Evolutionary conservation across 2,888 invertebrate species (phyloP), one percentile per base, ranked within the genome.

Genomic region (Xestia c-nigrum): DNA sequence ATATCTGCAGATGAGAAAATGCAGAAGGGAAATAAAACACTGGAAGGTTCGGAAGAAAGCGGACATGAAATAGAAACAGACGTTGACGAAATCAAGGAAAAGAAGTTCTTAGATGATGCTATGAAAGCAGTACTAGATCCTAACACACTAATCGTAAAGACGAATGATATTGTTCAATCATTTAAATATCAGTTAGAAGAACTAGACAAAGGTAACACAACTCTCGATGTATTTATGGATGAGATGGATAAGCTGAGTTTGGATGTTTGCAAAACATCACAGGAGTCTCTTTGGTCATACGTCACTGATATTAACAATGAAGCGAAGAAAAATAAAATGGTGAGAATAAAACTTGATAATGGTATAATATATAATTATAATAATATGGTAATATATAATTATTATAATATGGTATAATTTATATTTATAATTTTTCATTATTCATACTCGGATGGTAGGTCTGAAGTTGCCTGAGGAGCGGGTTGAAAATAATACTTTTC

Each of bases 201-300:
- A 80, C 84, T 96, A 75, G 92, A 94, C 72, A 94, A 92, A 81
- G 91, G 87, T 50, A 96, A 95, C 86, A 86, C 90, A 14, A 94
- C 93, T 38, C 78, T 96, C n/a, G 93, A 95, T 38, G 77, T 85
- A 1, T 96, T 96, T 84, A 95, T 96, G 93, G 92, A 94, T 2
- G 93, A 94, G 87, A 96, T 96, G 96, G 96, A 96, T 85, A 94
- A 94, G 75, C 85, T 96, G 74, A 96, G 95, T 88, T 92, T 95
- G 74, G 95, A 95, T 82, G 92, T 95, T 59, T 96, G 96, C 85
- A 95, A 95, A 91, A 94, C 93, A 46, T 96, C 96, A 21, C 96
- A 96, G 86, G 91, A 94, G 74, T 94, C 96, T 3, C 86, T 96
- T 55, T 96, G 96, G 96, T 92, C 94, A 2, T 96, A 96, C 67